Evolutionary conservation across 30 jellyfish, hydroid and myxozoan genomes (phyloP).

Genomic region (Mastigias papua): DNA sequence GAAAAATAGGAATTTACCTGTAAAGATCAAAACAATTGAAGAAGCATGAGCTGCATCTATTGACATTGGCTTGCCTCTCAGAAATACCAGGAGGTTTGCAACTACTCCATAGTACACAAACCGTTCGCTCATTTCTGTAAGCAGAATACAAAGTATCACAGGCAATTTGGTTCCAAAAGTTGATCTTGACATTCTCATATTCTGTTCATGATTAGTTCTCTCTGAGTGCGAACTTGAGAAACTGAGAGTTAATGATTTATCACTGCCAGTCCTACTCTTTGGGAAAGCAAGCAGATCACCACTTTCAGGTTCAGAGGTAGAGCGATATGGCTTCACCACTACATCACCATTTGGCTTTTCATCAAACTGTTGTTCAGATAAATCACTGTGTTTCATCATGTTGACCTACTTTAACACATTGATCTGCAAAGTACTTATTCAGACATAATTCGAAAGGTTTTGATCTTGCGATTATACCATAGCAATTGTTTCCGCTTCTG

Average conservation of each 20-base stretch:
- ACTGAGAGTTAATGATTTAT: conserved; percentile 52
- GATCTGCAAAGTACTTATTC: no score
- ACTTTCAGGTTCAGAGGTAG: neutral
- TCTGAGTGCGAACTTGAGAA: conserved; percentile 45
- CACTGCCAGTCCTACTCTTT: conserved; percentile 32
- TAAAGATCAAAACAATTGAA: conserved; percentile 72
- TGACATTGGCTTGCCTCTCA: conserved; percentile 28
- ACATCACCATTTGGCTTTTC: neutral
- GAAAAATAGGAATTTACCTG: conserved; percentile 49
- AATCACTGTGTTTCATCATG: neutral
- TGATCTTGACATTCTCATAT: neutral
- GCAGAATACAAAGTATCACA: conserved; percentile 52
- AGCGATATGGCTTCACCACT: neutral
- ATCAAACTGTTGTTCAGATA: neutral
- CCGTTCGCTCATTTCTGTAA: conserved; percentile 87
- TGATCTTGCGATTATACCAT: no score
- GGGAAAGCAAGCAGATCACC: neutral
- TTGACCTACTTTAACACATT: no score
- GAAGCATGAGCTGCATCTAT: conserved; percentile 61
- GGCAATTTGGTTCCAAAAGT: conserved; percentile 56
- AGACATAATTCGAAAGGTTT: no score
- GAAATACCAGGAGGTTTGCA: conserved; percentile 83
- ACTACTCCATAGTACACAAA: conserved; percentile 76
- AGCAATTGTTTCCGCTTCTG: no score
- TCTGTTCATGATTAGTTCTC: neutral